phyloP scores from a whole-genome alignment of 2,797 vertebrate genomes.

The Enteromius paludinosus region DNA sequence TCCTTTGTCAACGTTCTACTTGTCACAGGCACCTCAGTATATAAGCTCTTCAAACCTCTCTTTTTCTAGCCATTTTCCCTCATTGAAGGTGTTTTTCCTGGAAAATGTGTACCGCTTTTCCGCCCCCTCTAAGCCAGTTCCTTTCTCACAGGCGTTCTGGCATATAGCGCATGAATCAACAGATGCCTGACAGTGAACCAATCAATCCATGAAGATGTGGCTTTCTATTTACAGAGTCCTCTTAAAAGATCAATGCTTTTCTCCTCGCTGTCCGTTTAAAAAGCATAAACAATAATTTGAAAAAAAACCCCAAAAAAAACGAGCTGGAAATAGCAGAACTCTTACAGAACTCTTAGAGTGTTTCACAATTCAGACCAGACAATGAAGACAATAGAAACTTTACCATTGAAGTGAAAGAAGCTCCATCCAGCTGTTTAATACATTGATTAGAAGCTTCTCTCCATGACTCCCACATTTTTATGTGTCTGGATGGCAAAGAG shows the following conservation, averaged over 20 bases:
- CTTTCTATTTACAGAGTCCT: constrained; percentile 49
- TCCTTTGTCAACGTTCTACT: constrained; percentile 49
- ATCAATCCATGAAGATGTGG: constrained; percentile 49
- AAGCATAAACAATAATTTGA: constrained; percentile 14
- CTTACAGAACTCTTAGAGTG: not conserved
- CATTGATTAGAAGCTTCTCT: constrained; percentile 23
- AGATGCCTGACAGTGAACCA: constrained; percentile 46
- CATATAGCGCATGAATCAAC: constrained; percentile 25
- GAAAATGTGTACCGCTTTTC: constrained; percentile 25
- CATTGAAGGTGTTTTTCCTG: constrained; percentile 29
- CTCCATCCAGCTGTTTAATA: constrained; percentile 34
- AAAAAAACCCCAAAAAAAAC: not conserved
- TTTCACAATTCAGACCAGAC: constrained; percentile 16
- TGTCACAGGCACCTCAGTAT: constrained; percentile 50
- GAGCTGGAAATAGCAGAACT: constrained; percentile 42
- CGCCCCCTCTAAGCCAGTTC: constrained; percentile 31
- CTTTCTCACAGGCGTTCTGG: constrained; percentile 34
- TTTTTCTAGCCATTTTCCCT: constrained; percentile 24
- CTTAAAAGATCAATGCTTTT: constrained; percentile 46
- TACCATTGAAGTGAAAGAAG: not conserved
- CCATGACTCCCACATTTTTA: constrained; percentile 27
- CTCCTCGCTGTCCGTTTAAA: constrained; percentile 34
- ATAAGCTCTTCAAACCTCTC: constrained; percentile 48
- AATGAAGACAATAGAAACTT: constrained; percentile 16
- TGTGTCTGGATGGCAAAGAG: constrained; percentile 49